phyloP scores from a whole-genome alignment of 2,113 vertebrate genomes.

The Mesoclemmys tuberculata region DNA sequence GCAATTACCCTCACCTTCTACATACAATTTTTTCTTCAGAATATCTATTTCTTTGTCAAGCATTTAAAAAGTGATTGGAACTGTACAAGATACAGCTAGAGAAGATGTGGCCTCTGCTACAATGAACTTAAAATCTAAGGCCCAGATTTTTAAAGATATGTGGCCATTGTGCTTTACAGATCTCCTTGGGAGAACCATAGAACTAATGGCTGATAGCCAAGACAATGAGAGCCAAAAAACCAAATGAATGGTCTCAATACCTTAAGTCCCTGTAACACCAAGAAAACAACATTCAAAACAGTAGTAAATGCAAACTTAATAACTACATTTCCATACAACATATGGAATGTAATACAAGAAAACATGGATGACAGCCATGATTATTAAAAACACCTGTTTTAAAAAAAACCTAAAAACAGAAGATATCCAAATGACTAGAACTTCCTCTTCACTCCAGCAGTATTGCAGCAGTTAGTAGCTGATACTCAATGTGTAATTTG shows the following conservation, averaged over 20 bases:
- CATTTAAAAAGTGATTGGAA: neutral
- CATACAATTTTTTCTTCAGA: neutral
- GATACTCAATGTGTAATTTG: neutral
- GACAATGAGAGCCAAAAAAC: neutral
- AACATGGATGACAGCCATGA: constrained; percentile 11
- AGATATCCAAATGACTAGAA: constrained; percentile 51
- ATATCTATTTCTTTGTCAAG: neutral
- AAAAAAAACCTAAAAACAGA: constrained; percentile 2
- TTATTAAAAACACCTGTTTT: neutral
- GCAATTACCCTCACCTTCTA: neutral
- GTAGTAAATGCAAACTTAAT: constrained; percentile 25
- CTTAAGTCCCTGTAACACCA: neutral
- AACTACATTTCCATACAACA: neutral
- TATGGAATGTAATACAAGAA: constrained; percentile 3
- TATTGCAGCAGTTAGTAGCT: constrained; percentile 16
- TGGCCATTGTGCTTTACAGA: neutral
- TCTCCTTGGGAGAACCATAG: neutral
- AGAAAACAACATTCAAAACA: constrained; percentile 18
- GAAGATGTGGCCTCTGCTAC: neutral
- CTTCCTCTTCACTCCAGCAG: constrained; percentile 18
- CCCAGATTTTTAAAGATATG: neutral
- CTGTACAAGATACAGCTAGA: neutral
- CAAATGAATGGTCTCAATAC: neutral
- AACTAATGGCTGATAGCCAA: neutral
- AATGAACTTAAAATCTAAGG: neutral